phyloP scores from a whole-genome alignment of 2,113 vertebrate species.

The Isichthys henryi region DNA sequence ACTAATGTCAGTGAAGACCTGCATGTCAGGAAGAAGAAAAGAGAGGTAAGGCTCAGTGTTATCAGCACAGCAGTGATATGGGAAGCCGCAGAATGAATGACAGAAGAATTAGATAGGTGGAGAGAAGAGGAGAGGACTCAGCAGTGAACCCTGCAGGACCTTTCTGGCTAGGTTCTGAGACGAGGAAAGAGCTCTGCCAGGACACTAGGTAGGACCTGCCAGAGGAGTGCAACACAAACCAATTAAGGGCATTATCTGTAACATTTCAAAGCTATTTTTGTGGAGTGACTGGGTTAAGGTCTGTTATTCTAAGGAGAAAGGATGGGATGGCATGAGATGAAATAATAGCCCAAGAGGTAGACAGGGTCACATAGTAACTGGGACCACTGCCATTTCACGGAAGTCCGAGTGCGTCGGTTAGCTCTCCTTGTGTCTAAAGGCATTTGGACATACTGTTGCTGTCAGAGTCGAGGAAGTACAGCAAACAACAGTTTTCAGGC shows the following conservation, averaged over 20 bases:
- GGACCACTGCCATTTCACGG: not conserved
- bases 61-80: not conserved
- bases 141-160: not conserved
- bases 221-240: not conserved
- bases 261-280: not conserved
- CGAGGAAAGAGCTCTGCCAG: not conserved
- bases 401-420: not conserved
- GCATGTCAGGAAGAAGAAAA: not conserved
- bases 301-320: not conserved
- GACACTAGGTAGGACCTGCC: not conserved
- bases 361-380: not conserved
- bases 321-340: not conserved
- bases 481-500: not conserved
- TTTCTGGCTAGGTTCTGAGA: not conserved
- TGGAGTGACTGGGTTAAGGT: not conserved
- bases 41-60: not conserved
- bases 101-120: not conserved
- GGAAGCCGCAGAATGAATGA: not conserved
- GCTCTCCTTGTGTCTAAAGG: not conserved
- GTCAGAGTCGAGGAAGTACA: not conserved
- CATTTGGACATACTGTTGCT: not conserved
- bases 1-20: not conserved
- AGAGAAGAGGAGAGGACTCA: not conserved
- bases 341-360: not conserved
- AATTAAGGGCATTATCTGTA: not conserved